A percentile compares a stretch with the other conserved stretches of the same genome.
Evolutionary conservation across 2,888 invertebrate genomes (phyloP).

Genomic region (Limnephilus marmoratus): DNA sequence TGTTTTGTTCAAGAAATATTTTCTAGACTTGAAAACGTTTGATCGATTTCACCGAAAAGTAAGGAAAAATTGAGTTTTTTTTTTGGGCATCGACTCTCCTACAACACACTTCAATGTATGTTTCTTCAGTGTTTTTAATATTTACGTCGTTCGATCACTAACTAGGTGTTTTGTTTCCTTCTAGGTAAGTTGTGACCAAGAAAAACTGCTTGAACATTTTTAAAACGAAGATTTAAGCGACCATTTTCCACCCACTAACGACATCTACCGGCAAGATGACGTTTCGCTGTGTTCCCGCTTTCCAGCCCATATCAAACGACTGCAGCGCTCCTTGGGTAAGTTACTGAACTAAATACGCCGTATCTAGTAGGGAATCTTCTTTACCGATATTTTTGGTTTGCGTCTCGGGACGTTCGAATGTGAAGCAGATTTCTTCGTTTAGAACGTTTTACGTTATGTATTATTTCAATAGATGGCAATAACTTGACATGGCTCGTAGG

Average conservation of each 20-base stretch:
- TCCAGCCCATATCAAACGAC: slow-evolving; percentile 81
- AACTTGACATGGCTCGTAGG: not conserved
- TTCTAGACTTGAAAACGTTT: too few species aligned
- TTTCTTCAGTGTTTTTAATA: not conserved
- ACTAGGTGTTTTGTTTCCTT: slow-evolving; percentile 81
- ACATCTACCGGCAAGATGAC: slow-evolving; percentile 75
- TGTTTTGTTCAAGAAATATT: too few species aligned
- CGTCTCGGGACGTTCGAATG: slow-evolving; percentile 29
- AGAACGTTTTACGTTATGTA: not conserved
- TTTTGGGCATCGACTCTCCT: too few species aligned
- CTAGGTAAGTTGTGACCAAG: slow-evolving; percentile 82
- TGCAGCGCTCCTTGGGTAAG: slow-evolving; percentile 84
- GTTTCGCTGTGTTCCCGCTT: slow-evolving; percentile 83
- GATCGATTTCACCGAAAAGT: too few species aligned
- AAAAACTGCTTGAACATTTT: slow-evolving; percentile 49
- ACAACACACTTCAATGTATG: not conserved
- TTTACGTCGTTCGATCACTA: slow-evolving; percentile 72
- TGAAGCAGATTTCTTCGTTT: slow-evolving; percentile 2
- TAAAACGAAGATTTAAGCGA: not conserved
- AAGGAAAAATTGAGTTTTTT: too few species aligned
- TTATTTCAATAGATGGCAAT: slow-evolving; percentile 1
- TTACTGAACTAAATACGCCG: slow-evolving; percentile 66
- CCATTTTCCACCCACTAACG: slow-evolving; percentile 26
- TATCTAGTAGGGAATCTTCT: slow-evolving; percentile 35
- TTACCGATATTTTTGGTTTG: slow-evolving; percentile 53